Base-by-base conservation (phyloP, 2,888 invertebrate genomes). In the Pristionchus fissidentatus region DNA sequence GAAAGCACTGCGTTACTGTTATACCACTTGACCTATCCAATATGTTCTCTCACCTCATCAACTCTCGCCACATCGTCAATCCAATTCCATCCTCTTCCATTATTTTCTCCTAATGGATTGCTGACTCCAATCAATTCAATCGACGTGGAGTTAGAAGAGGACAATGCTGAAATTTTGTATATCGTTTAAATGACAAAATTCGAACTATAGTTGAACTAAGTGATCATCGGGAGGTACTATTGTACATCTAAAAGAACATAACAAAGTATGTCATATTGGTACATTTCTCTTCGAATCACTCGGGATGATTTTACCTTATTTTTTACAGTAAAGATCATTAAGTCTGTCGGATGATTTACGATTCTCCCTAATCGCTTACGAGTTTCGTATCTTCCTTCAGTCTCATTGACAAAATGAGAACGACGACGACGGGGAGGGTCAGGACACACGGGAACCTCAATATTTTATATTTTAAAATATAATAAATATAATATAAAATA, bases 401-500 rank as follows among this genome's bases (percentile, higher is more conserved):
- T 55, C 19, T 73, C 84, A 38, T 84, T 84, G 3, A 60, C 22
- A 62, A 81, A 62, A 41, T 79, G 79, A 22, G 87, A 87, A 35
- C 89, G 84, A 57, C 87, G 84, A 19, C 87, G 60, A 83, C 90
- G 85, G n/a, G 90, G 90, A 52, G 90, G 90, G 81, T 90, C 90
- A 5, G 90, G 90, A 75, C 90, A 90, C 15, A 87, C 84, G 49
- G 90, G 90, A 32, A 90, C 89, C 79, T 79, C n/a, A 29, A n/a
- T 41, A 22, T 15, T 60, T 19, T 49, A 49, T 19, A 15, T 10
- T 19, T 15, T 13, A 46, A 29, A 3, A 46, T 10, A n/a, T 13
- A 73, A 19, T 43, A 8, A 22, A 41, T 15, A 10, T 5, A n/a
- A 73, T 35, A 73, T 41, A 41, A 73, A 19, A 41, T 38, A 7